These are phyloP conservation scores for Hydriomena furcata DNA, from an alignment of 2,888 invertebrate genomes.

Conservation along the genomic window DNA sequence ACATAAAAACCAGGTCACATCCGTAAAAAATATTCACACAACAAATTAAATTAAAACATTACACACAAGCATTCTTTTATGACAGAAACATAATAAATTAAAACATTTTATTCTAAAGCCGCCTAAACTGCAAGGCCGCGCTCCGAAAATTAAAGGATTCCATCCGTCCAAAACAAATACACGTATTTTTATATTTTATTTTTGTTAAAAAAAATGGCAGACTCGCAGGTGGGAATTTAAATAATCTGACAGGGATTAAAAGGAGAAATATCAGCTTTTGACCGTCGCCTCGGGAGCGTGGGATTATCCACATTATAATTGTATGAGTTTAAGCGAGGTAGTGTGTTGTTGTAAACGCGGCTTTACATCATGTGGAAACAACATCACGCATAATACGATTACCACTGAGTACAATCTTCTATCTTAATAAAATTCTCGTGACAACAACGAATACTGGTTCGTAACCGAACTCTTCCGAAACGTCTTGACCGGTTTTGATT, in stretches of 20 bases:
- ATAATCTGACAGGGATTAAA: constrained; percentile 84
- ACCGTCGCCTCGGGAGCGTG: constrained; percentile 64
- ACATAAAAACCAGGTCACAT: not conserved
- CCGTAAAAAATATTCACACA: constrained; percentile 14
- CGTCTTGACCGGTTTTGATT: too few species aligned
- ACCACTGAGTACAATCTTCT: too few species aligned
- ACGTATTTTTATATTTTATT: constrained; percentile 82
- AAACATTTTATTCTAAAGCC: constrained; percentile 70
- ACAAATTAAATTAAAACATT: constrained; percentile 30
- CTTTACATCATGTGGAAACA: constrained; percentile 1
- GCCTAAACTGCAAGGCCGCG: constrained; percentile 64
- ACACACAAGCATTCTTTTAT: constrained; percentile 42
- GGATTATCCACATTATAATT: constrained; percentile 70
- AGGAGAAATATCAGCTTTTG: constrained; percentile 82
- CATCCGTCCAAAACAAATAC: constrained; percentile 81
- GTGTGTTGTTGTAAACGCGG: constrained; percentile 3
- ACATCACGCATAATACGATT: too few species aligned
- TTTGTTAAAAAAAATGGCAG: constrained; percentile 72
- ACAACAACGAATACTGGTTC: too few species aligned
- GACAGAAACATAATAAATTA: constrained; percentile 59
- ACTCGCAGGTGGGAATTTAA: constrained; percentile 83
- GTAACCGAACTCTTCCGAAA: too few species aligned
- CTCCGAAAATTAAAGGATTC: constrained; percentile 82
- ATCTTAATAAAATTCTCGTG: too few species aligned
- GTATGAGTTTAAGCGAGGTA: constrained; percentile 30